These are phyloP conservation scores for Cyprinella venusta DNA, from an alignment of 2,797 vertebrate species.

Conservation along the genomic window DNA sequence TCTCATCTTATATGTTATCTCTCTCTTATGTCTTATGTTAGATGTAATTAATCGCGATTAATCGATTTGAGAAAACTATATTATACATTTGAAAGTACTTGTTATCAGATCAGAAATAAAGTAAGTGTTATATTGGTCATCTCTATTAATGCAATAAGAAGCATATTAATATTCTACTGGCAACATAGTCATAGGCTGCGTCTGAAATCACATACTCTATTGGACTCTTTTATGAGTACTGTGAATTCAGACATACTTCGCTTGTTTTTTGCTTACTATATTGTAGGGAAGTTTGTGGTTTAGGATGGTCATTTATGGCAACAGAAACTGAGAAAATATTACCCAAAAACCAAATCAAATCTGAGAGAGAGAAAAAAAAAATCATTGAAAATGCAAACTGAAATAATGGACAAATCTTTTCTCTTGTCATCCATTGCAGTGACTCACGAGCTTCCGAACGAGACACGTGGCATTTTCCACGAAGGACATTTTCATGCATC, in stretches of 20 bases:
- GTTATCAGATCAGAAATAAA: background rate
- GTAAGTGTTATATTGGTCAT: background rate
- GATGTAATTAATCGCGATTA: background rate
- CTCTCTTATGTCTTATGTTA: background rate
- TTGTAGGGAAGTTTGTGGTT: too few species aligned
- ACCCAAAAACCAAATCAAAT: too few species aligned
- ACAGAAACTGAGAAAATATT: too few species aligned
- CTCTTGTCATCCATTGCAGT: background rate
- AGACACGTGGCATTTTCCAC: conserved; percentile 22
- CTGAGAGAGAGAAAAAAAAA: background rate
- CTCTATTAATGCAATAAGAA: background rate
- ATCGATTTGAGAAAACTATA: background rate
- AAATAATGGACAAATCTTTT: background rate
- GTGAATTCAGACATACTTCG: too few species aligned
- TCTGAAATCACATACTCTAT: too few species aligned
- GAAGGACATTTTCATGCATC: conserved; percentile 10
- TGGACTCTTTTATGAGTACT: too few species aligned
- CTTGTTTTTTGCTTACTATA: too few species aligned
- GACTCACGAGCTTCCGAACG: conserved; percentile 28
- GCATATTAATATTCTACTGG: too few species aligned
- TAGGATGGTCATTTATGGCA: background rate
- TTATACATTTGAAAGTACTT: background rate
- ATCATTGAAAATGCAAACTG: background rate
- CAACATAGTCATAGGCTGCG: too few species aligned
- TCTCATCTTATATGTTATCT: too few species aligned